These are phyloP conservation scores for Zaprionus taronus DNA, from an alignment of 1,140 invertebrate species.

Conservation along the genomic window DNA sequence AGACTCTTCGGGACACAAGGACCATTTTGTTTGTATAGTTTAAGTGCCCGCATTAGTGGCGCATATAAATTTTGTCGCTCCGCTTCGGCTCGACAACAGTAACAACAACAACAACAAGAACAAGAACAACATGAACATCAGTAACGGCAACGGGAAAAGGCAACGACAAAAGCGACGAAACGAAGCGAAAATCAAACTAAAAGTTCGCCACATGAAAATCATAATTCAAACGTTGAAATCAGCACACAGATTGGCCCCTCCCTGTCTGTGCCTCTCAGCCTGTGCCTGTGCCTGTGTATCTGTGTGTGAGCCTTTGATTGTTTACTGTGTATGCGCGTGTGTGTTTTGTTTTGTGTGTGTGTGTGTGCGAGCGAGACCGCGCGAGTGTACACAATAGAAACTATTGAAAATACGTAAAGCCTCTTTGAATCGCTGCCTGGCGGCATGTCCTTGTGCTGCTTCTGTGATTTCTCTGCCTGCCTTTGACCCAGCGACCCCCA, in stretches of 20 bases:
- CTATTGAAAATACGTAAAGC: constrained; percentile 82
- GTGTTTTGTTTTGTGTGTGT: neutral
- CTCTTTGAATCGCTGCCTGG: constrained; percentile 63
- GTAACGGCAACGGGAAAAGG: constrained; percentile 24
- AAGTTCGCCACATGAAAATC: constrained; percentile 78
- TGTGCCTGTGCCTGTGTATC: constrained; percentile 9
- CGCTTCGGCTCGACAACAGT: constrained; percentile 24
- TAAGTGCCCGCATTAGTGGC: constrained; percentile 81
- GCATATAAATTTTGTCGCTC: constrained; percentile 78
- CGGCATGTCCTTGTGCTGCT: constrained; percentile 78
- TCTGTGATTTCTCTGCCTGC: constrained; percentile 70
- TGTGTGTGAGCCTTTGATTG: constrained; percentile 53
- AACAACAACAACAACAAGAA: constrained; percentile 13
- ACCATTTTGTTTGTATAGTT: constrained; percentile 79
- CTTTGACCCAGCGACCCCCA: constrained; percentile 55
- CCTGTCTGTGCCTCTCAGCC: constrained; percentile 8
- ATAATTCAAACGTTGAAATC: constrained; percentile 79
- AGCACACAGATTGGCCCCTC: constrained; percentile 69
- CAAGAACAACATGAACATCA: constrained; percentile 22
- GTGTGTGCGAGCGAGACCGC: constrained; percentile 25
- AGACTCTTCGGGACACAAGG: constrained; percentile 27
- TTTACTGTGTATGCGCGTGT: constrained; percentile 32
- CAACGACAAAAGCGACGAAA: constrained; percentile 72
- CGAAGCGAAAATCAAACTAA: constrained; percentile 78
- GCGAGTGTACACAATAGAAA: constrained; percentile 71